Conservation (phyloP, 2,797 vertebrate genomes). For the Ateles fusciceps region DNA sequence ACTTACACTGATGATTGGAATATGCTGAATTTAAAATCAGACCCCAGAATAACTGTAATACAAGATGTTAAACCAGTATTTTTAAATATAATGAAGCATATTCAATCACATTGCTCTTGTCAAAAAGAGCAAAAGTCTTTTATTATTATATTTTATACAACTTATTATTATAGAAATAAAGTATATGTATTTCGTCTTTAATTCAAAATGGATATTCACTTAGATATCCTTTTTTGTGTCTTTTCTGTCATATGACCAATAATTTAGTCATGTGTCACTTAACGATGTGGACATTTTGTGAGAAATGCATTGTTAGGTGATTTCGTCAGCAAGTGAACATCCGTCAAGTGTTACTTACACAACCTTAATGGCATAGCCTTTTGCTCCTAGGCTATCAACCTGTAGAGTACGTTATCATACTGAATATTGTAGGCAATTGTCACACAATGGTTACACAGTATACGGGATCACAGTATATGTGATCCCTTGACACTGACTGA, state of each 20-base stretch:
- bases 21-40: background rate
- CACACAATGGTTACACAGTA: background rate
- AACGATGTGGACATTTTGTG: background rate
- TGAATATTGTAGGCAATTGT: background rate
- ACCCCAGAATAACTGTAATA: background rate
- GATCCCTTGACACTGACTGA: background rate
- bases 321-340: background rate
- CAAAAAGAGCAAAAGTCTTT: background rate
- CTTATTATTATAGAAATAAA: background rate
- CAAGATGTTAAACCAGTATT: background rate
- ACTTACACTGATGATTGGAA: background rate
- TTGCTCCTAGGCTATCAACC: background rate
- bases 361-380: background rate
- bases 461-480: no score
- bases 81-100: background rate
- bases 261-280: background rate
- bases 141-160: background rate
- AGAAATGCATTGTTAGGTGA: background rate
- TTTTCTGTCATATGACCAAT: background rate
- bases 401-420: background rate
- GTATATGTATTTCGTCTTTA: background rate
- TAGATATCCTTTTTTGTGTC: background rate
- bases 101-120: background rate
- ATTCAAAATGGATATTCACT: background rate
- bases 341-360: background rate